Percentiles rank a stretch among this genome's conserved stretches.
These are phyloP conservation scores for Sarcophaga caerulescens DNA, from an alignment of 2,888 invertebrate species.

Conservation along the genomic window DNA sequence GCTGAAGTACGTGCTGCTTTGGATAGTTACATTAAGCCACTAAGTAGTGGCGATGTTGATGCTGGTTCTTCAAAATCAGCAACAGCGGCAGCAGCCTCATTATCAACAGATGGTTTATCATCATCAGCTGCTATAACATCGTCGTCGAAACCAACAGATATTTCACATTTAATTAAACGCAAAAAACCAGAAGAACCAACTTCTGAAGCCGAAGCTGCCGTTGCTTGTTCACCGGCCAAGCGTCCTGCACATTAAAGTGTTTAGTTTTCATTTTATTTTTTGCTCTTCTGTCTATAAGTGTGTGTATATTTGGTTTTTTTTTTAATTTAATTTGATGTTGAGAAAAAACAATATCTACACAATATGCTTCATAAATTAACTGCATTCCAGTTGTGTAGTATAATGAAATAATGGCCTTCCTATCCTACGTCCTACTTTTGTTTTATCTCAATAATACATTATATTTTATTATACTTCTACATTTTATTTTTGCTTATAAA, in stretches of 20 bases:
- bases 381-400: slow-evolving; percentile 65
- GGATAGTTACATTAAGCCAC: slow-evolving; percentile 78
- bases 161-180: slow-evolving; percentile 90
- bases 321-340: slow-evolving; percentile 29
- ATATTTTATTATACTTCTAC: background rate
- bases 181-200: slow-evolving; percentile 85
- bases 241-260: slow-evolving; percentile 80
- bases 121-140: slow-evolving; percentile 81
- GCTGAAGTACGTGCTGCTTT: slow-evolving; percentile 79
- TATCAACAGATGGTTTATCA: slow-evolving; percentile 70
- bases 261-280: slow-evolving; percentile 21
- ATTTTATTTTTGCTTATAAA: background rate
- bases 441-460: slow-evolving; percentile 26
- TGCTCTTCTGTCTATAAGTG: slow-evolving; percentile 5
- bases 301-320: slow-evolving; percentile 2
- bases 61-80: slow-evolving; percentile 72
- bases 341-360: slow-evolving; percentile 44
- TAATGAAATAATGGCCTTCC: slow-evolving; percentile 36
- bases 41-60: slow-evolving; percentile 69
- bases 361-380: slow-evolving; percentile 58
- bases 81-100: slow-evolving; percentile 69
- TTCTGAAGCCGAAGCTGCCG: slow-evolving; percentile 79
- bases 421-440: background rate
- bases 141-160: slow-evolving; percentile 85
- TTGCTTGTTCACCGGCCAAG: slow-evolving; percentile 83